A percentile compares a stretch with the other conserved stretches of the same genome.
Evolutionary conservation across 1,140 invertebrate species (phyloP).

Genomic region (Zaprionus tsacasi): DNA sequence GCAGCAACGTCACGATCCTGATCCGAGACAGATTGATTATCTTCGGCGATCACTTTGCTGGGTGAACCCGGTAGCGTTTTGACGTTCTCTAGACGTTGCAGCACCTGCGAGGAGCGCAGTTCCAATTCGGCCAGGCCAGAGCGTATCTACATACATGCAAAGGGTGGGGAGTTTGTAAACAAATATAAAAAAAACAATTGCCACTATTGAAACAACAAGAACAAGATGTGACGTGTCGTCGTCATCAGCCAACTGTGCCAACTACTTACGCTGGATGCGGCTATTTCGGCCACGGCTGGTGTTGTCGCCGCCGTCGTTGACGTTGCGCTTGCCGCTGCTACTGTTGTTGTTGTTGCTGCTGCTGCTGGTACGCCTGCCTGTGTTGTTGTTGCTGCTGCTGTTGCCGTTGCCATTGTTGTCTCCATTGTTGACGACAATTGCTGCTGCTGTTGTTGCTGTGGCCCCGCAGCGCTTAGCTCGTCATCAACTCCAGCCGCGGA

Average conservation of each 20-base stretch:
- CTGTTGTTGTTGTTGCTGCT: neutral
- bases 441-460: slow-evolving; percentile 19
- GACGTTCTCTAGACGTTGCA: slow-evolving; percentile 80
- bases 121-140: slow-evolving; percentile 82
- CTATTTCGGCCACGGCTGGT: slow-evolving; percentile 51
- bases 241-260: slow-evolving; percentile 58
- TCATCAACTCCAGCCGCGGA: slow-evolving; percentile 66
- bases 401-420: neutral
- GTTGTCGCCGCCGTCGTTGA: neutral
- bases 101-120: slow-evolving; percentile 74
- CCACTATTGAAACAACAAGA: neutral
- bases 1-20: slow-evolving; percentile 9
- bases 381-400: neutral
- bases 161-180: neutral
- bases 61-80: slow-evolving; percentile 58
- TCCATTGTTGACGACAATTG: slow-evolving; percentile 5
- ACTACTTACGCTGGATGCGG: slow-evolving; percentile 60
- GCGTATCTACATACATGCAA: slow-evolving; percentile 63
- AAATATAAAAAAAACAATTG: slow-evolving; percentile 14
- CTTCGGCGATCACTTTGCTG: slow-evolving; percentile 16
- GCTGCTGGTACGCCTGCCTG: neutral
- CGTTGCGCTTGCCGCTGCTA: neutral
- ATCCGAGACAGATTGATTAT: slow-evolving; percentile 18
- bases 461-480: slow-evolving; percentile 21
- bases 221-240: slow-evolving; percentile 57